Evolutionary conservation across 2,888 invertebrate genomes (phyloP).

Genomic region (Melanophora roralis): DNA sequence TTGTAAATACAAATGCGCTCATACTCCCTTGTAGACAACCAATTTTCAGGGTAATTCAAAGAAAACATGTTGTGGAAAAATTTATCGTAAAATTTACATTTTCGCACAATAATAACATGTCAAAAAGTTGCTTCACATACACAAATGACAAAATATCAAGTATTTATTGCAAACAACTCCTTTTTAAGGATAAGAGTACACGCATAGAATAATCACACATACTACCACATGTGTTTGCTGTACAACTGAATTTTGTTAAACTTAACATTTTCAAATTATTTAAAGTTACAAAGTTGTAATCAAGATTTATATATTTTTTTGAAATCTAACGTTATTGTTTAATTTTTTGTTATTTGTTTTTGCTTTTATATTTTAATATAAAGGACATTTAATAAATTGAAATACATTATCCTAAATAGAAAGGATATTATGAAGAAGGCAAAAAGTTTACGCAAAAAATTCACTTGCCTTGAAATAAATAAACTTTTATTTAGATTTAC

Average conservation of each 20-base stretch:
- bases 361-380: constrained; percentile 6
- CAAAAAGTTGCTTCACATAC: constrained; percentile 22
- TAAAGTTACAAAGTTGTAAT: constrained; percentile 57
- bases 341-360: background rate
- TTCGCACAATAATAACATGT: constrained; percentile 44
- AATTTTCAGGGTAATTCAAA: constrained; percentile 58
- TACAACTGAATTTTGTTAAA: background rate
- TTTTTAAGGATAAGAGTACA: constrained; percentile 42
- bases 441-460: constrained; percentile 3
- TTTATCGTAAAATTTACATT: constrained; percentile 57
- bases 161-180: constrained; percentile 42
- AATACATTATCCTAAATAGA: constrained; percentile 25
- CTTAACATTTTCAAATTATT: constrained; percentile 52
- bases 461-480: constrained; percentile 32
- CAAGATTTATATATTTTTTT: constrained; percentile 53
- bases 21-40: background rate
- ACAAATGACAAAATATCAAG: constrained; percentile 7
- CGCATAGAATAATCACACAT: constrained; percentile 28
- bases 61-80: constrained; percentile 61
- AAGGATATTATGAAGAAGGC: background rate
- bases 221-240: background rate
- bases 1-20: background rate
- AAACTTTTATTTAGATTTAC: constrained; percentile 10
- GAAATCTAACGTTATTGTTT: constrained; percentile 32
- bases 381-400: constrained; percentile 54